These are phyloP conservation scores for Henricia sp. DNA, from an alignment of 53 echinoderm and acorn worm species.

Conservation along the genomic window DNA sequence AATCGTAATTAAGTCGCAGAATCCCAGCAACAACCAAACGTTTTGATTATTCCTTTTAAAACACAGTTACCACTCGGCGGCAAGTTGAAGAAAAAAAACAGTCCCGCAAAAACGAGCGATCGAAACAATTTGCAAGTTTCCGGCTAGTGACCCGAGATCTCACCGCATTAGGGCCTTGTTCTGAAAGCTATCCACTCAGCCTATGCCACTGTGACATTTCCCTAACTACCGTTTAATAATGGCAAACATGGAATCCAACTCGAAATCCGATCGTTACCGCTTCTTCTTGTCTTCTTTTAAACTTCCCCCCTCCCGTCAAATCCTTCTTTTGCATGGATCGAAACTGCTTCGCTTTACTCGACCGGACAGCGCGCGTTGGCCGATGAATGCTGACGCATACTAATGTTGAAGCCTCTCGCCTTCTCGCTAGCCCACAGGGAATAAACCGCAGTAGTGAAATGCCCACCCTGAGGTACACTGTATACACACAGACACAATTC, in stretches of 20 bases:
- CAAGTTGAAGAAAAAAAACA: too few species aligned
- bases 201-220: conserved; percentile 40
- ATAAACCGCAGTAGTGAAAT: conserved; percentile 33
- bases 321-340: conserved; percentile 45
- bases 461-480: conserved; percentile 27
- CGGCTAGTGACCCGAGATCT: conserved; percentile 30
- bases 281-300: neutral
- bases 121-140: conserved; percentile 61
- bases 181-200: conserved; percentile 13
- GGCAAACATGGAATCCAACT: conserved; percentile 46
- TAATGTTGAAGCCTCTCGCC: conserved; percentile 12
- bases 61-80: too few species aligned
- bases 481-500: neutral
- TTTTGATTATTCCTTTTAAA: too few species aligned
- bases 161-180: neutral
- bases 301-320: neutral
- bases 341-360: conserved; percentile 48
- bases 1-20: too few species aligned
- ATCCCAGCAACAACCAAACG: too few species aligned
- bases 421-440: conserved; percentile 13
- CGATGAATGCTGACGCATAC: conserved; percentile 41
- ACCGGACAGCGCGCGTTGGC: conserved; percentile 15
- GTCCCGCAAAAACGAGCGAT: conserved; percentile 31
- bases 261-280: conserved; percentile 50
- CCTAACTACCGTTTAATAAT: conserved; percentile 45